phyloP scores from a whole-genome alignment of 1,140 invertebrate genomes.

The Drosophila rhopaloa region DNA sequence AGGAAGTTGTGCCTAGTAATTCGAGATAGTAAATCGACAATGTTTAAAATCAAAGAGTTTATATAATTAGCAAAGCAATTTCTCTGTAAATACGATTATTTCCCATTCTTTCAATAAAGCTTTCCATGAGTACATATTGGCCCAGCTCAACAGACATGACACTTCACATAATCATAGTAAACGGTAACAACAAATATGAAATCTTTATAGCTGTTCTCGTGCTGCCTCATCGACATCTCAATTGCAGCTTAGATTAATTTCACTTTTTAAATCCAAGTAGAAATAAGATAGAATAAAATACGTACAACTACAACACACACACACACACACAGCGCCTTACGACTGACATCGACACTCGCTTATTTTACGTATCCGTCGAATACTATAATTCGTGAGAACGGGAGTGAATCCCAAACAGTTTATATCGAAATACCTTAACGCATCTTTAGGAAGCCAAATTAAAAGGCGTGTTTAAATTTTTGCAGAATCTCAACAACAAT shows the following conservation, averaged over 20 bases:
- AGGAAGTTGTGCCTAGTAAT: not conserved
- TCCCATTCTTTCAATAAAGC: not conserved
- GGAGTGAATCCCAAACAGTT: not conserved
- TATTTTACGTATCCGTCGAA: conserved; percentile 15
- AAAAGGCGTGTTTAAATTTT: not conserved
- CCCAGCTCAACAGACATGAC: not conserved
- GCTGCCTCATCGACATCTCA: not conserved
- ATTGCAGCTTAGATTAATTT: not conserved
- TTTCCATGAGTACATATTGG: not conserved
- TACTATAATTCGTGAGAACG: not conserved
- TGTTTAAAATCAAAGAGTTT: not conserved
- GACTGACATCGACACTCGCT: conserved; percentile 5
- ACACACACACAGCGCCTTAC: conserved; percentile 5
- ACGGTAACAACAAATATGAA: not conserved
- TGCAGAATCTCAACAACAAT: not conserved
- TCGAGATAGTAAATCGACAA: not conserved
- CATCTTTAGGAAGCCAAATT: not conserved
- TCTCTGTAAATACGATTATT: not conserved
- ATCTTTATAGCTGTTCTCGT: not conserved
- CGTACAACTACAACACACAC: conserved; percentile 3
- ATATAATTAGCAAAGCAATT: not conserved
- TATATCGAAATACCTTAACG: conserved; percentile 20
- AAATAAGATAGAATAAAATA: conserved; percentile 2
- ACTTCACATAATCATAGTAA: not conserved
- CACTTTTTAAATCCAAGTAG: not conserved